Base-by-base conservation (phyloP, 2,113 vertebrate species). In the Hippocampus abdominalis region DNA sequence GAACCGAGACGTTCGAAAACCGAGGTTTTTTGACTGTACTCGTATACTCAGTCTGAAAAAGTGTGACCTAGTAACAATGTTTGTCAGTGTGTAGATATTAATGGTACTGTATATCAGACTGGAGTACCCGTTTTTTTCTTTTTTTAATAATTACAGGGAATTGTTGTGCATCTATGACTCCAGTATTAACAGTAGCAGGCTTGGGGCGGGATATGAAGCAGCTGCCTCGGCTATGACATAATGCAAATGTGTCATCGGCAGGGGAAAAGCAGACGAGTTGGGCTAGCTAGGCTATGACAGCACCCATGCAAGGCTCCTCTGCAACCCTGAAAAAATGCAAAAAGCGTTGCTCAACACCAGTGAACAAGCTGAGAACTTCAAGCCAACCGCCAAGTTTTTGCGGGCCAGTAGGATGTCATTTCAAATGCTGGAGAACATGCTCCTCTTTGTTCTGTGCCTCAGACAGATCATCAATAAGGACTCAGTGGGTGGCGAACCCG, bases 401-500 rank as follows among this genome's bases (percentile, higher is more conserved):
- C 21, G 11, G 10, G 25, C 46, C 64, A 32, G 42, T 44, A 20
- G 64, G 64, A 65, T 48, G 42, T 18, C 15, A 65, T 29, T 66
- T 49, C 20, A 32, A 66, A 20, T 44, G 13, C 42, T 42, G 16
- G 39, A 60, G 54, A 64, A 61, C 27, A 48, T 53, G 68, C 32
- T 20, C 29, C 42, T 71, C 59, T 56, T 36, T 21, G 21, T 27
- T 75, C 39, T 23, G 25, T 40, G 36, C 39, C 66, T 68, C 66
- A 62, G 68, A 71, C 71, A 46, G 70, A 67, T 69, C 70, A 73
- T 60, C 67, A 66, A 56, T 44, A 9, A 63, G 40, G 49, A 20
- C 76, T 81, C 83, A 49, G 76, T n/a, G 65, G 76, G 80, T 80
- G 72, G 76, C 42, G 65, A 78, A 75, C 3, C 65, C 71, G 51